A percentile compares a stretch with the other conserved stretches of the same genome.
Evolutionary conservation across 2,797 vertebrate genomes (phyloP).

Genomic region (Gila robusta): DNA sequence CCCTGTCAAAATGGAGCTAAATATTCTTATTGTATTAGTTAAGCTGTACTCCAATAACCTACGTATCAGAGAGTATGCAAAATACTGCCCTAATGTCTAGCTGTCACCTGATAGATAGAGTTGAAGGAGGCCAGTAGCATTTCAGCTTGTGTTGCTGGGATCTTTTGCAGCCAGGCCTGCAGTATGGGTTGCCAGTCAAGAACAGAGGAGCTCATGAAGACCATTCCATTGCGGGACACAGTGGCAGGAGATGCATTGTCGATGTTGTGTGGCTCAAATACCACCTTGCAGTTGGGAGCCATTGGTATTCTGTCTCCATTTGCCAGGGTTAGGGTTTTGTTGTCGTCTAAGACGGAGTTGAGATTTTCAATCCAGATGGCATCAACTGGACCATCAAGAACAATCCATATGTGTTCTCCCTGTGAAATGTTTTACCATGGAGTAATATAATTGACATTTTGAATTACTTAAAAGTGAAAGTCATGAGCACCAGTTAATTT

Average conservation of each 20-base stretch:
- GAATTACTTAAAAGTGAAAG: background rate
- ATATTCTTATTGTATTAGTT: background rate
- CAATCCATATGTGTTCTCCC: slow-evolving; percentile 82
- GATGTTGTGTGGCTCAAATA: slow-evolving; percentile 85
- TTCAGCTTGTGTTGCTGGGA: slow-evolving; percentile 73
- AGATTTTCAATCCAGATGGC: slow-evolving; percentile 85
- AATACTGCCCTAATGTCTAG: background rate
- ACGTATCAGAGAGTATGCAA: background rate
- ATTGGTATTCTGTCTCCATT: slow-evolving; percentile 83
- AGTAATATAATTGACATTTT: background rate
- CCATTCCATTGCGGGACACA: slow-evolving; percentile 84
- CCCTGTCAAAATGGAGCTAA: background rate
- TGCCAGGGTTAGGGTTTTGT: slow-evolving; percentile 82
- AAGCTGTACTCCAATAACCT: background rate
- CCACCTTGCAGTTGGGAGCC: slow-evolving; percentile 82
- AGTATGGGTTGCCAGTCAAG: slow-evolving; percentile 81
- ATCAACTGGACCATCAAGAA: slow-evolving; percentile 83
- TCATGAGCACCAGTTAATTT: background rate
- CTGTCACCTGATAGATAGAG: slow-evolving; percentile 81
- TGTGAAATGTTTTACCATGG: slow-evolving; percentile 44
- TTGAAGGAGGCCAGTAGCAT: slow-evolving; percentile 78
- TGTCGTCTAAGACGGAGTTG: slow-evolving; percentile 83
- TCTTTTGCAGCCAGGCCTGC: slow-evolving; percentile 79
- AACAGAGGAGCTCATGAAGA: slow-evolving; percentile 85
- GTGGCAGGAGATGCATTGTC: slow-evolving; percentile 85